Evolutionary conservation across 2,888 invertebrate species (phyloP), one percentile per base, ranked within the genome.

Genomic region (Eilema depressum): DNA sequence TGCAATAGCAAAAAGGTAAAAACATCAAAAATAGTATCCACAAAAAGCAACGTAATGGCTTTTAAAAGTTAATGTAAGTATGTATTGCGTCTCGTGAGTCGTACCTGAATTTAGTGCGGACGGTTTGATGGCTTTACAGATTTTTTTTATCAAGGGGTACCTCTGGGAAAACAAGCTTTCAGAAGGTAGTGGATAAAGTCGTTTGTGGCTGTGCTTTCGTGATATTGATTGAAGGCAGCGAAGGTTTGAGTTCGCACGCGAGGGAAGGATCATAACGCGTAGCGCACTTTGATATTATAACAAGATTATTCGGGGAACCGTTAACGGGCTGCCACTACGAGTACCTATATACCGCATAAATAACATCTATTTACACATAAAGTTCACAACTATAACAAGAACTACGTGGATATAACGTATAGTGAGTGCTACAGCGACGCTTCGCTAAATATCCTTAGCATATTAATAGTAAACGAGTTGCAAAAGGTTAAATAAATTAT

Each of bases 191-290:
- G 88, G 86, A 90, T 92, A 92, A 90, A 92, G 92, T 91, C 88
- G 91, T 89, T 91, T 89, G 86, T 88, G 87, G 84, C 85, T 81
- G 85, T 87, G 86, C 85, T 88, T 89, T 89, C 85, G 81, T 84
- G 79, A 83, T 93, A 93, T 93, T 89, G 93, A 93, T 92, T 92
- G 88, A 87, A 88, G 85, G 86, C 84, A 87, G 83, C 83, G 87
- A 88, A 90, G 90, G 90, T 89, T 91, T 90, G 89, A 91, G 91
- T 90, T 89, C 86, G 89, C 92, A 93, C 92, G 93, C 92, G 86
- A 92, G 88, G 90, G 87, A 89, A 89, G 88, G 88, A 91, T 86
- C 87, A 89, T 91, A 91, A 89, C 88, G 88, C 89, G 88, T 86
- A 87, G 86, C 87, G 85, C 84, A 88, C 88, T 91, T 89, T 89